These are phyloP conservation scores for Chunga burmeisteri DNA, from an alignment of 2,113 vertebrate species.

Conservation along the genomic window DNA sequence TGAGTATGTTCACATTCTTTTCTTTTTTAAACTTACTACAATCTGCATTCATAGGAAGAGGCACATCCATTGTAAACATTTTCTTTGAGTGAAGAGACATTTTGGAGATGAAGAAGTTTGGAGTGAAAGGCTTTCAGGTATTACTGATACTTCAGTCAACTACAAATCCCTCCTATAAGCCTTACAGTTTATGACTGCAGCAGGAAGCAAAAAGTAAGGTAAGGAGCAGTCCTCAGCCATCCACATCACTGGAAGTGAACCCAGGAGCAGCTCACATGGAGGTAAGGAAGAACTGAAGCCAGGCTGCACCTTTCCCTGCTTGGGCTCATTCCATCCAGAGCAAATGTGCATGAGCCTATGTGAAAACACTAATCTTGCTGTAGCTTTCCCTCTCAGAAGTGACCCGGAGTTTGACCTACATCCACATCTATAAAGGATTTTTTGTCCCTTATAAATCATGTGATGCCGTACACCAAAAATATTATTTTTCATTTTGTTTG, in stretches of 20 bases:
- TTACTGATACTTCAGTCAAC: not conserved
- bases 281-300: not conserved
- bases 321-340: not conserved
- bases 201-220: not conserved
- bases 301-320: not conserved
- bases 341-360: accelerated
- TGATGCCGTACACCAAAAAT: not conserved
- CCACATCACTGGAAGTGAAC: not conserved
- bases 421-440: not conserved
- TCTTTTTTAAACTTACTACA: not conserved
- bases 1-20: not conserved
- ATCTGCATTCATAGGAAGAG: not conserved
- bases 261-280: not conserved
- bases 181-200: not conserved
- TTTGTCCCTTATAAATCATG: not conserved
- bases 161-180: not conserved
- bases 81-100: not conserved
- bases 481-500: not conserved
- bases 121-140: not conserved
- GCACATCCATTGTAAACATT: not conserved
- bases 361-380: not conserved
- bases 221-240: not conserved
- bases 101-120: not conserved
- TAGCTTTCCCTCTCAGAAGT: not conserved
- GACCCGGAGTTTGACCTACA: not conserved